Base-by-base conservation (phyloP, 2,113 vertebrate genomes). In the Cyanoliseus patagonus region DNA sequence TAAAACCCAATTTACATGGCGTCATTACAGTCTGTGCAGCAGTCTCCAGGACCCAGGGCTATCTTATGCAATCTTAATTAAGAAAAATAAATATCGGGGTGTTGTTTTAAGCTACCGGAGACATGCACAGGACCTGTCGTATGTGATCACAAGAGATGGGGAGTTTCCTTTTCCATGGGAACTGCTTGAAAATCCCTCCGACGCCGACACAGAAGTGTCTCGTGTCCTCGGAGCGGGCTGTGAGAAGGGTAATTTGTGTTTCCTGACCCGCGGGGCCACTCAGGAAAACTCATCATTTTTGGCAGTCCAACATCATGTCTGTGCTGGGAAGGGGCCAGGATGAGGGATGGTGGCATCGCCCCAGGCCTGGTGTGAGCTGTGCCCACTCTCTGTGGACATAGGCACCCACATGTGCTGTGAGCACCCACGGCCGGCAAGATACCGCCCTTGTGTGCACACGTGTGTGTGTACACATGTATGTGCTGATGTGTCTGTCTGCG, bases 241-340 rank as follows among this genome's bases (percentile, higher is more conserved):
- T 53, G 30, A 94, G 84, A 81, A 96, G 24, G 66, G 55, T 94
- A 94, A 95, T 98, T 97, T 97, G 83, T 86, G 89, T 97, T 98
- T 98, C 98, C 98, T 98, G 97, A 92, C 97, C 96, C 96, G 96
- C 33, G 25, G 94, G 96, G 96, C 90, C 92, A 52, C 18, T 28
- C 78, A 44, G 87, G 78, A 92, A 86, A 91, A 70, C 69, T 94
- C 75, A 91, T 95, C 72, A 95, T 97, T 97, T 95, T 95, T 74
- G 87, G 95, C 57, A 11, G 62, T 69, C 63, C 97, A 33, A 97
- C 77, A 47, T 97, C 96, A 96, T n/a, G 61, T 82, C 96, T 93
- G 73, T 42, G 91, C 66, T 16, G 9, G 7, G 2, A 23, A 64
- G 83, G 46, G 91, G 53, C 35, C 11, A 11, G 41, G 53, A 66